Percentiles rank a stretch among this genome's conserved stretches.
Conservation (phyloP, 2,113 vertebrate genomes). For the Vimba vimba region DNA sequence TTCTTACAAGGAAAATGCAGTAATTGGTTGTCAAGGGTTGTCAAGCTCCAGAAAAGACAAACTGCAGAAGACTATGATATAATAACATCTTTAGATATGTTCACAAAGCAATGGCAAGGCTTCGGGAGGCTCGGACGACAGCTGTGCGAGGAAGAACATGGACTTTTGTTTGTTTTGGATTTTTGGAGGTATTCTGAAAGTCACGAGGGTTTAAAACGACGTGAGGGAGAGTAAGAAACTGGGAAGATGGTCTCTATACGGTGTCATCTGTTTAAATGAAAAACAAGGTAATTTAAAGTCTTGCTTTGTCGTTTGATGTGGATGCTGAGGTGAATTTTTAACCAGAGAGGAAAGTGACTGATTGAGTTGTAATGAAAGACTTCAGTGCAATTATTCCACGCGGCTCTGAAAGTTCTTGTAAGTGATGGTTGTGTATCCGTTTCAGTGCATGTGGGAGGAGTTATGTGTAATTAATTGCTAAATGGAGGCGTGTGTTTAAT, state of each 20-base stretch:
- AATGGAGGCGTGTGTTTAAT: constrained; percentile 55
- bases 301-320: neutral
- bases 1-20: neutral
- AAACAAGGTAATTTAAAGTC: neutral
- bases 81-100: neutral
- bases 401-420: neutral
- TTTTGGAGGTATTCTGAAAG: neutral
- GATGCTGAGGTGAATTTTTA: neutral
- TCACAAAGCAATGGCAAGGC: neutral
- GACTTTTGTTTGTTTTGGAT: neutral
- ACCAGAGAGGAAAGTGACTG: neutral
- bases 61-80: neutral
- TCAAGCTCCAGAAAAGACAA: neutral
- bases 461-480: constrained; percentile 40
- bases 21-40: neutral
- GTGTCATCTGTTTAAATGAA: neutral
- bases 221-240: neutral
- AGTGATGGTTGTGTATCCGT: constrained; percentile 8
- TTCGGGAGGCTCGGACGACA: neutral
- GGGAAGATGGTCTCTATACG: neutral
- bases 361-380: neutral
- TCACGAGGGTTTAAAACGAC: neutral
- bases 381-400: constrained; percentile 17
- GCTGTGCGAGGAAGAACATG: neutral
- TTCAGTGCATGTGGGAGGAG: constrained; percentile 37